Conservation (phyloP, 2,113 vertebrate species). For the Nettapus auritus region DNA sequence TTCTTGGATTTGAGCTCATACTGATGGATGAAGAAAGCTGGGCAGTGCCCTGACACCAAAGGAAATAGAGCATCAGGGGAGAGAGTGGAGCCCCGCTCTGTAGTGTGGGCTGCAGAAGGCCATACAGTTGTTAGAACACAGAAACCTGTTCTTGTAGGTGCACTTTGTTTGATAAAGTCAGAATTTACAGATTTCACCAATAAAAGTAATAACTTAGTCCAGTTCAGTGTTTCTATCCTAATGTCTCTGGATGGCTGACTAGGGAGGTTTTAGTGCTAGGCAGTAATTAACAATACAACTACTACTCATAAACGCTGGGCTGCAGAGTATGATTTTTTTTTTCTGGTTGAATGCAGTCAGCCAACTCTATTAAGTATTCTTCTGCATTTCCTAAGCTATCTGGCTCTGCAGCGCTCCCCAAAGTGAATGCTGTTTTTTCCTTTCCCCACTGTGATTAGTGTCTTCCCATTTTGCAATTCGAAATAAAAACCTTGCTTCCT, state of each 20-base stretch:
- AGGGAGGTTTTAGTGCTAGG: not conserved
- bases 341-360: not conserved
- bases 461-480: not conserved
- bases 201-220: not conserved
- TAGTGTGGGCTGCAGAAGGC: not conserved
- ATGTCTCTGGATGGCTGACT: not conserved
- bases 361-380: not conserved
- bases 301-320: not conserved
- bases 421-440: not conserved
- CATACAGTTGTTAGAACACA: not conserved
- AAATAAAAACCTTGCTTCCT: not conserved
- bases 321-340: not conserved
- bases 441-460: not conserved
- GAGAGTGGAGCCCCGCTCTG: not conserved
- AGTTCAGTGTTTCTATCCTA: not conserved
- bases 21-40: accelerated
- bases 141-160: not conserved
- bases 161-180: not conserved
- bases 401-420: not conserved
- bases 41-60: not conserved
- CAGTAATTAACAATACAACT: not conserved
- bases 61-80: not conserved
- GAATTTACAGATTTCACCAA: not conserved
- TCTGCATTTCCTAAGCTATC: not conserved
- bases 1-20: not conserved